phyloP scores from a whole-genome alignment of 2,113 vertebrate species.

The Brienomyrus brachyistius region DNA sequence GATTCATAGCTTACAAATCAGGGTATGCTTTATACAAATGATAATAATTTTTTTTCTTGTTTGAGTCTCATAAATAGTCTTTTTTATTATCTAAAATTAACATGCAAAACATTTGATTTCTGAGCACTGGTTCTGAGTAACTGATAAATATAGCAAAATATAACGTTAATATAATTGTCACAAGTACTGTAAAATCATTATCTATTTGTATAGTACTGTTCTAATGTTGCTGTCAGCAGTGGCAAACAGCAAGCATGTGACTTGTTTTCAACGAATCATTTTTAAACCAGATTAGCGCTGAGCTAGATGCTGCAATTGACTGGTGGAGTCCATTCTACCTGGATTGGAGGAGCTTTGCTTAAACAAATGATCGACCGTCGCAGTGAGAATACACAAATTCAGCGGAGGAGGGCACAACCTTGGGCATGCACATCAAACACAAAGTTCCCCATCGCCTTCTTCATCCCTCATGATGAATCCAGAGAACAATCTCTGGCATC shows the following conservation, averaged over 20 bases:
- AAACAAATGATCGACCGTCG: background rate
- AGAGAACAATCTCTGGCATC: background rate
- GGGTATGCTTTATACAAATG: conserved; percentile 8
- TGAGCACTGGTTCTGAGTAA: background rate
- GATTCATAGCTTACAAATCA: conserved; percentile 5
- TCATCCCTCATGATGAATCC: background rate
- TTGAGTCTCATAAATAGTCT: background rate
- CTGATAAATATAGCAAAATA: background rate
- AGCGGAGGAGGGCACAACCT: background rate
- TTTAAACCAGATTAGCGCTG: background rate
- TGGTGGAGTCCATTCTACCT: background rate
- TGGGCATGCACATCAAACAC: background rate
- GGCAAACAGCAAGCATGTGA: background rate
- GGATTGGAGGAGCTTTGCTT: background rate
- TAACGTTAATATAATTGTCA: background rate
- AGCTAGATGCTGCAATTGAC: background rate
- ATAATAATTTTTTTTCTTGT: background rate
- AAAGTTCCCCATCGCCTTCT: background rate
- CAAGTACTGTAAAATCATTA: background rate
- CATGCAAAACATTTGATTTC: background rate
- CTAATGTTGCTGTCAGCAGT: no score
- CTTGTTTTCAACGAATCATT: background rate
- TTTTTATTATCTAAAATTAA: background rate
- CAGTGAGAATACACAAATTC: background rate
- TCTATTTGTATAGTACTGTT: background rate